A percentile compares a stretch with the other conserved stretches of the same genome.
Evolutionary conservation across 2,888 invertebrate genomes (phyloP).

Genomic region (Vandiemenella viatica): DNA sequence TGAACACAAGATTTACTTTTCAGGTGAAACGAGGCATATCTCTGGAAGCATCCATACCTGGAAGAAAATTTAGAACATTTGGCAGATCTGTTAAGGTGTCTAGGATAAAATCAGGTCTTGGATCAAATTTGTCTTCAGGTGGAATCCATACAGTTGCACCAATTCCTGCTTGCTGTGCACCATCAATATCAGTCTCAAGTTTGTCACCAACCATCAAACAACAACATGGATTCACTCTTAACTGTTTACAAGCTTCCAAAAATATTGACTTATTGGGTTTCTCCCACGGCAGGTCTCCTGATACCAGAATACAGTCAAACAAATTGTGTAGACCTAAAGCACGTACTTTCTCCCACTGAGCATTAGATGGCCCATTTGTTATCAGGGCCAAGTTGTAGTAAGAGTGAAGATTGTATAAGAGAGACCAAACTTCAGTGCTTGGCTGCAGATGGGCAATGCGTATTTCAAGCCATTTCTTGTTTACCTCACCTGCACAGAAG

Average conservation of each 20-base stretch:
- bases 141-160: constrained; percentile 73
- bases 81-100: no score
- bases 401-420: constrained; percentile 53
- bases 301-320: constrained; percentile 68
- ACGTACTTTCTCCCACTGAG: constrained; percentile 79
- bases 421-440: constrained; percentile 47
- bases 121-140: constrained; percentile 30
- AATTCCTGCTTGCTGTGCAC: constrained; percentile 59
- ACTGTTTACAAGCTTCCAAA: constrained; percentile 59
- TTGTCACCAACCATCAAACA: constrained; percentile 83
- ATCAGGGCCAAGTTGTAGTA: constrained; percentile 65
- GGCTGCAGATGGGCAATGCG: constrained; percentile 62
- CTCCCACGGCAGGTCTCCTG: constrained; percentile 73
- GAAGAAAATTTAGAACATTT: no score
- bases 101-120: no score
- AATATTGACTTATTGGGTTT: constrained; percentile 74
- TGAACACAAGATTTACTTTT: no score
- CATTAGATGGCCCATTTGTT: constrained; percentile 72
- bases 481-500: constrained; percentile 41
- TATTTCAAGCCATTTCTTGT: constrained; percentile 61
- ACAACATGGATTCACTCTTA: constrained; percentile 55
- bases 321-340: constrained; percentile 50
- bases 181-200: constrained; percentile 73
- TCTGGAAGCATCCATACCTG: no score
- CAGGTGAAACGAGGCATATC: no score